Percentiles rank a stretch among this genome's conserved stretches.
phyloP scores from a whole-genome alignment of 2,797 vertebrate species.

The Muscicapa comitata region DNA sequence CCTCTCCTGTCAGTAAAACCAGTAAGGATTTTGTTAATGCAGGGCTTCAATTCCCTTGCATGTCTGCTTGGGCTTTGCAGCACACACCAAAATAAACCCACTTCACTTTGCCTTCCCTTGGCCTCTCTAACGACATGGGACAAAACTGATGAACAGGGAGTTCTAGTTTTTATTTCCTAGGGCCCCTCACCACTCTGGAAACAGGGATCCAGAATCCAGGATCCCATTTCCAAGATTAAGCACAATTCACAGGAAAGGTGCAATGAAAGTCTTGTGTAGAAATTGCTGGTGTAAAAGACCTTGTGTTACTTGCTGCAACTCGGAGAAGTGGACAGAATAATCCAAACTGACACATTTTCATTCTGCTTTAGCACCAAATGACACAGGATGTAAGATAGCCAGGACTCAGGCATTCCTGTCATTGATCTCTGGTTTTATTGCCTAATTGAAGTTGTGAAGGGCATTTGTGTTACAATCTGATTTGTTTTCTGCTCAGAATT shows the following conservation, averaged over 20 bases:
- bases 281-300: not conserved
- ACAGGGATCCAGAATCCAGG: not conserved
- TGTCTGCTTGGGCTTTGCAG: not conserved
- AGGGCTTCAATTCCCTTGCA: accelerated
- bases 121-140: not conserved
- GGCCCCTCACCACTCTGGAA: not conserved
- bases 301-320: not conserved
- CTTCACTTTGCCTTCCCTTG: not conserved
- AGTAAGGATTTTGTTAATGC: not conserved
- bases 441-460: not conserved
- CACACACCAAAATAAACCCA: not conserved
- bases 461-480: not conserved
- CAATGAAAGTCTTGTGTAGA: not conserved
- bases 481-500: not conserved
- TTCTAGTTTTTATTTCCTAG: not conserved
- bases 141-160: not conserved
- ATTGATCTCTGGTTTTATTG: not conserved
- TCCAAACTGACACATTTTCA: not conserved
- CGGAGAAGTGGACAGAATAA: not conserved
- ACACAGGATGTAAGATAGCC: not conserved
- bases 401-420: not conserved
- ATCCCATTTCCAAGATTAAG: not conserved
- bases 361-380: not conserved
- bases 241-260: not conserved
- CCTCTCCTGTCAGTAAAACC: not conserved